Evolutionary conservation across 2,888 invertebrate genomes (phyloP).

Genomic region (Heptascelio sp.): DNA sequence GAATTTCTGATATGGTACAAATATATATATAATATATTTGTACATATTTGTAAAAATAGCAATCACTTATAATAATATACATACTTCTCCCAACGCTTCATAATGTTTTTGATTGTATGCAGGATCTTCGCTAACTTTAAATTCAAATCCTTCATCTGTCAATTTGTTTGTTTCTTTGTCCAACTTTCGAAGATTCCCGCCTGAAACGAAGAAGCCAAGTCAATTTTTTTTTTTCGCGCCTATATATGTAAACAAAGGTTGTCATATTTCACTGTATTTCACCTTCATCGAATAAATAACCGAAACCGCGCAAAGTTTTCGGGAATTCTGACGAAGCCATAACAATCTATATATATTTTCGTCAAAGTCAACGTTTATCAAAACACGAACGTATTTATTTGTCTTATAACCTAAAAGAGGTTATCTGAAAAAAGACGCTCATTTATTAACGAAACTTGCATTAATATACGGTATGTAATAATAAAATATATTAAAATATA

Average conservation of each 20-base stretch:
- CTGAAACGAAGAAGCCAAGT: conserved; percentile 81
- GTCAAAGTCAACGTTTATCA: conserved; percentile 2
- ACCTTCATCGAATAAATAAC: conserved; percentile 87
- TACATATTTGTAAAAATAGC: too few relatives aligned
- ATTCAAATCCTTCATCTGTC: conserved; percentile 87
- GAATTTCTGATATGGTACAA: too few relatives aligned
- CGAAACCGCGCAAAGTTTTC: conserved; percentile 85
- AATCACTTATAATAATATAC: too few relatives aligned
- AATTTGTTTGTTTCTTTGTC: conserved; percentile 85
- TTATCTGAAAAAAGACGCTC: too few relatives aligned
- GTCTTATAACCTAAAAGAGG: neutral
- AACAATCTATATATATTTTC: conserved; percentile 34
- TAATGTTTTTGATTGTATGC: conserved; percentile 91
- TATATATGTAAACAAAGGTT: conserved; percentile 40
- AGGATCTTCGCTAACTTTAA: conserved; percentile 87
- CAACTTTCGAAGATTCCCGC: conserved; percentile 88
- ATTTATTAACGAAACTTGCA: too few relatives aligned
- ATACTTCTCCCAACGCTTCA: conserved; percentile 90
- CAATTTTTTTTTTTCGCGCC: conserved; percentile 50
- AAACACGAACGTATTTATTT: too few relatives aligned
- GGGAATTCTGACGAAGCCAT: conserved; percentile 77
- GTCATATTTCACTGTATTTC: conserved; percentile 70
- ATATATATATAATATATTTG: too few relatives aligned
- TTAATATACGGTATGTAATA: too few relatives aligned
- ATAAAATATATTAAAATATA: too few relatives aligned